Conservation (phyloP, 2,797 vertebrate species). For the Atherinosoma microstoma region DNA sequence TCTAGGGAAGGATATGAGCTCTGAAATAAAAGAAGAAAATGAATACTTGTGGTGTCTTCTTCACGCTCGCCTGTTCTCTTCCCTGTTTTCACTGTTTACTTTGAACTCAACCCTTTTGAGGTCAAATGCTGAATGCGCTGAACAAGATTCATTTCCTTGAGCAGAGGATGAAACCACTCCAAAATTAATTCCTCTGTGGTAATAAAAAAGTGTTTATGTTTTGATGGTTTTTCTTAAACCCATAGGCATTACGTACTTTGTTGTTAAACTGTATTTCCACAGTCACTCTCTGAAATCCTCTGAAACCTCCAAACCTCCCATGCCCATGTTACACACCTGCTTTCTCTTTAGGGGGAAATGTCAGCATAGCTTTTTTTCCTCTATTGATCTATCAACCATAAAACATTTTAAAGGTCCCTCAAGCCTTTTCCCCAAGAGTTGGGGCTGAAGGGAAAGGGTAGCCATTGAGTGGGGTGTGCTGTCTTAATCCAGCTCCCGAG, state of each 20-base stretch:
- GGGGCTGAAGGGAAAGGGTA: constrained; percentile 13
- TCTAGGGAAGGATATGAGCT: background rate
- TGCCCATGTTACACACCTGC: constrained; percentile 18
- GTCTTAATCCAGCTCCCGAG: background rate
- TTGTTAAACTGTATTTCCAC: constrained; percentile 4
- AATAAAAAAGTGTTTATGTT: background rate
- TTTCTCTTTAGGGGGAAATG: constrained; percentile 15
- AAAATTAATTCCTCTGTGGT: background rate
- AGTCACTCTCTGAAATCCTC: background rate
- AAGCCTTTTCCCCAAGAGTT: constrained; percentile 27
- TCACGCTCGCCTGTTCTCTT: background rate
- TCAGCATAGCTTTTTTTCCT: constrained; percentile 16
- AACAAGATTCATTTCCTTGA: constrained; percentile 24
- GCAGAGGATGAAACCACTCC: constrained; percentile 18
- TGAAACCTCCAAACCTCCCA: constrained; percentile 2
- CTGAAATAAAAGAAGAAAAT: background rate
- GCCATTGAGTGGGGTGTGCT: background rate
- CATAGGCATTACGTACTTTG: background rate
- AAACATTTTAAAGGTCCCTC: constrained; percentile 48
- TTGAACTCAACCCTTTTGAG: constrained; percentile 17
- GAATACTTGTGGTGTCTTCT: background rate
- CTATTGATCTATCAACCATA: constrained; percentile 47
- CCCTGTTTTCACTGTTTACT: constrained; percentile 17
- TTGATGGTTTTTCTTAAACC: background rate
- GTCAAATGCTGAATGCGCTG: constrained; percentile 14